Evolutionary conservation across 2,797 vertebrate species (phyloP).

Genomic region (Eospalax fontanierii): DNA sequence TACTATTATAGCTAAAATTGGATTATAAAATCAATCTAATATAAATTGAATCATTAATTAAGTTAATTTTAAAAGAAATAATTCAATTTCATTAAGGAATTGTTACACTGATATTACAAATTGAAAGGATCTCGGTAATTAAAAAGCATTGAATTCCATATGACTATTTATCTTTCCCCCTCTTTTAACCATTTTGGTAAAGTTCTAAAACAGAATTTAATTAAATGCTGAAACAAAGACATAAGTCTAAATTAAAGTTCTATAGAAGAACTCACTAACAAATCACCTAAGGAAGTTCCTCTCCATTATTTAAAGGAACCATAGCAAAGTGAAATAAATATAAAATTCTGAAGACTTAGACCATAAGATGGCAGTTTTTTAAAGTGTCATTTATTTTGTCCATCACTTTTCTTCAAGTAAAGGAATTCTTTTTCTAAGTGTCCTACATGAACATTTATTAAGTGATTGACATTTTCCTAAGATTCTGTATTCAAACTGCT

Average conservation of each 20-base stretch:
- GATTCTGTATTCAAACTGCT: constrained; percentile 9
- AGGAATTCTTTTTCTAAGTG: constrained; percentile 50
- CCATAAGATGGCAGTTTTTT: background rate
- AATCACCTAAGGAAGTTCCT: background rate
- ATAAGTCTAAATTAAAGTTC: constrained; percentile 81
- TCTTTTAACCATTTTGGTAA: constrained; percentile 85
- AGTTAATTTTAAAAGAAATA: constrained; percentile 87
- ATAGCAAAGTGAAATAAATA: background rate
- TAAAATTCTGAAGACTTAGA: background rate
- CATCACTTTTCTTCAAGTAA: background rate
- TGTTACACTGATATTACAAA: constrained; percentile 80
- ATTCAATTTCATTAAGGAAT: constrained; percentile 86
- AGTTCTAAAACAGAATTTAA: constrained; percentile 88
- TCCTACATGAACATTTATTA: constrained; percentile 46
- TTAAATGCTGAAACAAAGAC: constrained; percentile 84
- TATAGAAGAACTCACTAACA: constrained; percentile 53
- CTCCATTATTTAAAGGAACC: constrained; percentile 4
- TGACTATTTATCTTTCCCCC: constrained; percentile 82
- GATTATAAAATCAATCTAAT: constrained; percentile 87
- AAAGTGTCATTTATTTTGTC: background rate
- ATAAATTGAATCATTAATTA: constrained; percentile 89
- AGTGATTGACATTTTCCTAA: constrained; percentile 45
- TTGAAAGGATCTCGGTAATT: constrained; percentile 83
- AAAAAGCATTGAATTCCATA: constrained; percentile 86
- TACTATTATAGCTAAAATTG: constrained; percentile 83